Base-by-base conservation (phyloP, 2,797 vertebrate species). In the Tauraco hartlaubi region DNA sequence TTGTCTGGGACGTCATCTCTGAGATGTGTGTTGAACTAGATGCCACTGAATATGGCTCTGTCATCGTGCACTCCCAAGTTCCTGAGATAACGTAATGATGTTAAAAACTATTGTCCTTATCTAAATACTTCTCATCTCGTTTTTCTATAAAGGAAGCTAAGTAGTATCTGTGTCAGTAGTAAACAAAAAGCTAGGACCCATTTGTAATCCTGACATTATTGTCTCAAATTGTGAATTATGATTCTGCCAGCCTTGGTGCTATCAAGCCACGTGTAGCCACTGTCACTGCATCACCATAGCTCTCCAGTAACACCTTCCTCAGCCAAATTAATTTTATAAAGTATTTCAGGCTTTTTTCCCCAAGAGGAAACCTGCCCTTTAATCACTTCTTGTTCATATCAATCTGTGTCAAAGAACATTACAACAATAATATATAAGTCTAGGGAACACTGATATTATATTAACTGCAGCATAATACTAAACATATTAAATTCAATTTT, bases 401-500 rank as follows among this genome's bases (percentile, higher is more conserved):
- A 97, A 83, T 94, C 91, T 96, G 68, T 95, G 96, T 95, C 92
- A 95, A 86, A 84, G 72, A 96, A 62, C 54, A 68, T 77, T 93
- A 75, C 59, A 94, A 58, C 41, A 90, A 72, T 90, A 96, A 90
- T 75, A 73, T 25, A 55, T 85, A 95, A 95, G 88, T 92, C 80
- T 81, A 52, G 92, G 77, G 95, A 97, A 84, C 46, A 62, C 29
- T 96, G 94, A 97, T 97, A 73, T 94, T 94, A 79, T 92, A 85
- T 95, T 96, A 97, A 96, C 94, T 96, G 48, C 82, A 90, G 92
- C 74, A 87, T 96, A 96, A 93, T 90, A 90, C n/a, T 82, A 94
- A 96, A 69, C 83, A 92, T 94, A 97, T 90, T 97, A 94, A 96
- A 95, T 97, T 94, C 87, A 93, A 81, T 95, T 97, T 91, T 96